phyloP scores from a whole-genome alignment of 2,797 vertebrate genomes.

The Choloepus didactylus region DNA sequence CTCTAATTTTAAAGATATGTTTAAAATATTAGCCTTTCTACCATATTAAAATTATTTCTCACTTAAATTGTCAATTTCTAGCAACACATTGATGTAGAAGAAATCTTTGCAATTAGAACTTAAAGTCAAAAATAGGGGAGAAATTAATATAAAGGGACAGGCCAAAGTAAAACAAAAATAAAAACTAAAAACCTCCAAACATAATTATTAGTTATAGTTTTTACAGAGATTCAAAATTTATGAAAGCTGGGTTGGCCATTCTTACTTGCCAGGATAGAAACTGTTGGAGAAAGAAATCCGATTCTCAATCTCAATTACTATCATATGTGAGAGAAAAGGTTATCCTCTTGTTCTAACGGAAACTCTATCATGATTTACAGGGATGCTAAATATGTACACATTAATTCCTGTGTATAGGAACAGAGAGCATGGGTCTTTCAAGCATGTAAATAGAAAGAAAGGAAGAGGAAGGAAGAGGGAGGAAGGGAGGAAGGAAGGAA shows the following conservation, averaged over 20 bases:
- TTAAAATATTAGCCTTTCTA: conserved; percentile 70
- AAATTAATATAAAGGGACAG: conserved; percentile 70
- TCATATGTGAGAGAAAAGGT: conserved; percentile 81
- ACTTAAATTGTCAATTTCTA: conserved; percentile 69
- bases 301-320: conserved; percentile 83
- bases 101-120: conserved; percentile 75
- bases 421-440: conserved; percentile 71
- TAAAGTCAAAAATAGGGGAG: conserved; percentile 52
- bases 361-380: conserved; percentile 81
- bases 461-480: not conserved
- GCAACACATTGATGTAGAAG: conserved; percentile 70
- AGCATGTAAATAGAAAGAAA: conserved; percentile 11
- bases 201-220: conserved; percentile 75
- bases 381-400: conserved; percentile 77
- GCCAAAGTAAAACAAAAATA: conserved; percentile 35
- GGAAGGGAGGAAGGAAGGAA: not conserved
- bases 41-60: conserved; percentile 75
- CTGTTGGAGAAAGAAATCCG: conserved; percentile 81
- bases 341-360: conserved; percentile 79
- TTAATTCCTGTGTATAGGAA: conserved; percentile 78
- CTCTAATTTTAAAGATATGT: conserved; percentile 74
- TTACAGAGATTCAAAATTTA: conserved; percentile 74
- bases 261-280: conserved; percentile 85
- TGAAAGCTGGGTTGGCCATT: conserved; percentile 79
- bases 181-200: not conserved